Evolutionary conservation across 2,888 invertebrate genomes (phyloP), one percentile per base, ranked within the genome.

Genomic region (Hipparchia semele): DNA sequence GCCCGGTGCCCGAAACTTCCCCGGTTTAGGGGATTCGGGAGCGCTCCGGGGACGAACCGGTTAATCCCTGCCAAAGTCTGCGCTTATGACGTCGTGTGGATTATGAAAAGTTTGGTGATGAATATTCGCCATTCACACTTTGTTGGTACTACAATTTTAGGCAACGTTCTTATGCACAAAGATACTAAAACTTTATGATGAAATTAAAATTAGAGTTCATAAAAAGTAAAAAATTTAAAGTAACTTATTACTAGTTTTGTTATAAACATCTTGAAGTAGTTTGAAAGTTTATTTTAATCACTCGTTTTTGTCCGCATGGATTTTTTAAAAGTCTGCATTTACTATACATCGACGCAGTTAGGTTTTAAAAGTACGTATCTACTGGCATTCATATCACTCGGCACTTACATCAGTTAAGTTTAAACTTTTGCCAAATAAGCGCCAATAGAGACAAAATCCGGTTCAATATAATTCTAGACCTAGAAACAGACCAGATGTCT

Each of bases 1-100:
- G 83, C 79, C 80, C 79, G 76, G 74, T 81, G 80, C 80, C 80
- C 80, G 77, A 83, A 86, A 86, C 83, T 84, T 82, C 77, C 80
- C 79, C 78, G 82, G 82, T 82, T 84, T 83, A 82, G 82, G 78
- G 78, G 80, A 81, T 82, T 79, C 79, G 77, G 76, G 71, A 79
- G 75, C 76, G 75, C 76, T 76, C 73, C 72, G 72, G 76, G 78
- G 76, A 77, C 74, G 75, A 71, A 75, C 75, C 76, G 74, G 76
- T 72, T 78, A 78, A 78, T 79, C 80, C 76, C 76, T 59, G 72
- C 77, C 78, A 74, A 77, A 80, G 78, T 77, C 78, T 77, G 77
- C 77, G 72, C 78, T 78, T 78, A 77, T 77, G 76, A 77, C 76
- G 77, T 75, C 71, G 74, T 73, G 75, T 75, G 77, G 78, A 76